Evolutionary conservation across 2,113 vertebrate genomes (phyloP), one percentile per base, ranked within the genome.

Genomic region (Microtus montanus): DNA sequence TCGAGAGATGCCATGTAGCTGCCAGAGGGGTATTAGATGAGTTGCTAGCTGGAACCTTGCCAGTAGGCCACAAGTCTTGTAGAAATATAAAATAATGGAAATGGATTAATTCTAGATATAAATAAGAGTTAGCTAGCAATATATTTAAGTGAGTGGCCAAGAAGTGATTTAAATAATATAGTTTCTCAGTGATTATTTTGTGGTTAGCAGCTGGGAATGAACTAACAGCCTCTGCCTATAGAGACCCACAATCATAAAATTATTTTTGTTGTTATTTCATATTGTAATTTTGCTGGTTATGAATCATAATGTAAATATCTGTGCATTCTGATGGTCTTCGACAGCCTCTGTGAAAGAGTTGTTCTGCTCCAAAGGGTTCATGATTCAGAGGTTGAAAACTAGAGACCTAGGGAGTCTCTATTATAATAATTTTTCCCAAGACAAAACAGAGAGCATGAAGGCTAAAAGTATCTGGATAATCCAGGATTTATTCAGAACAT

Each of bases 401-500:
- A 19, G 70, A 38, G 70, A 38, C 10, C 7, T 38, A 30, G 4
- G 19, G 61, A 30, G 28, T 64, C 17, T 83, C n/a, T 12, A 54
- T 5, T 73, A 17, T 84, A 49, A 73, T 84, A 79, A 78, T 61
- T 44, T 6, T 87, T n/a, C 3, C n/a, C 20, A 17, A 77, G 44
- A 87, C 70, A 15, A 13, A 30, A 33, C 35, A 64, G 7, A 61
- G 28, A n/a, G 24, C 2, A 33, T 44, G 5, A 3, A 89, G 41
- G 17, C 30, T 15, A 64, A 66, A 90, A 93, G n/a, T 30, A 83
- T 8, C 35, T 68, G n/a, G 41, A 70, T 44, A 93, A 15, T 58
- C 93, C 68, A 87, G n/a, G 33, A 93, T 95, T 92, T 94, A 91
- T 47, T 83, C 24, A 95, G 49, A 93, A 33, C 92, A 78, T 93